Conservation (phyloP, 2,797 vertebrate species). For the Rhabdomys pumilio region DNA sequence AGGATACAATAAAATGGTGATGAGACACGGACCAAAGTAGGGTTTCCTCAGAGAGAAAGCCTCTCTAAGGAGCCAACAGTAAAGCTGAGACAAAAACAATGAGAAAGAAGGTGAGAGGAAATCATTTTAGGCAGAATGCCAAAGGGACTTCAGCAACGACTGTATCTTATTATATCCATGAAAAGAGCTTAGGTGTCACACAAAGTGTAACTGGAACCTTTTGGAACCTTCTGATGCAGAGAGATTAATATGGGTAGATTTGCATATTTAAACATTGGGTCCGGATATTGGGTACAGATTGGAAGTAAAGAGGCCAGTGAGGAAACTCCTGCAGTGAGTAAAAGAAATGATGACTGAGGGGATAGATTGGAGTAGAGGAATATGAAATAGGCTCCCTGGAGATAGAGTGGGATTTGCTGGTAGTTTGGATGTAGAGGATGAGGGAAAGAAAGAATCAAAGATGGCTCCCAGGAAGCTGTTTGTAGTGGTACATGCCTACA, state of each 20-base stretch:
- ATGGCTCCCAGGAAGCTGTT: background rate
- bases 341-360: background rate
- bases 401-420: background rate
- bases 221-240: conserved; percentile 20
- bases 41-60: background rate
- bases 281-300: background rate
- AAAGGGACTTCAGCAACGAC: conserved; percentile 40
- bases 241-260: conserved; percentile 2
- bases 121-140: background rate
- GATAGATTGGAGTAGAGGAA: background rate
- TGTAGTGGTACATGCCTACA: background rate
- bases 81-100: background rate
- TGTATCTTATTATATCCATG: conserved; percentile 4
- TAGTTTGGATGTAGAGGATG: background rate
- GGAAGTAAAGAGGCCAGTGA: background rate
- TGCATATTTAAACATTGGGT: conserved; percentile 21
- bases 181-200: conserved; percentile 53
- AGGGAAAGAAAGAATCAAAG: conserved; percentile 18
- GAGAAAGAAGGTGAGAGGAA: background rate
- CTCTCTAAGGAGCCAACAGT: background rate
- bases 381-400: background rate
- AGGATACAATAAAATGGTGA: conserved; percentile 5
- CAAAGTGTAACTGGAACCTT: background rate
- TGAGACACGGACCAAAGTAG: background rate
- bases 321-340: background rate